A percentile compares a stretch with the other conserved stretches of the same genome.
These are phyloP conservation scores for Oophaga sylvatica DNA, from an alignment of 2,797 vertebrate genomes.

Conservation along the genomic window DNA sequence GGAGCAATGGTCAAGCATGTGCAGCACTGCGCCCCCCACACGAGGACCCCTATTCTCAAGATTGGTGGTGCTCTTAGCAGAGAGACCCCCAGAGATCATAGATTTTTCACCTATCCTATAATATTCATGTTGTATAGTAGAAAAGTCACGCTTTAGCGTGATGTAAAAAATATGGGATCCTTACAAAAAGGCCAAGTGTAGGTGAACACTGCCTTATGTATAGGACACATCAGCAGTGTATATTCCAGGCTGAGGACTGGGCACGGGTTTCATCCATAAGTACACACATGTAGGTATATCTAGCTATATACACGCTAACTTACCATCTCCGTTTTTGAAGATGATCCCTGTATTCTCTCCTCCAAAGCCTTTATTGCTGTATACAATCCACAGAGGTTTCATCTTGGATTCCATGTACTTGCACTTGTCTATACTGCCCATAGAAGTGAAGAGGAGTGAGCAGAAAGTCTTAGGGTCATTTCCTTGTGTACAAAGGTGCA, in stretches of 20 bases:
- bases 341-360: conserved; percentile 92
- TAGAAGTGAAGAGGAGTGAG: conserved; percentile 42
- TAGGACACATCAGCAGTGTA: not conserved
- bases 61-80: no score
- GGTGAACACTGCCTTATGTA: not conserved
- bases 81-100: no score
- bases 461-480: not conserved
- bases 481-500: not conserved
- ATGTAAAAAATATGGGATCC: no score
- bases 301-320: conserved; percentile 55
- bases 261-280: not conserved
- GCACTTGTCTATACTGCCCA: conserved; percentile 89
- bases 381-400: conserved; percentile 99
- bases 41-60: no score
- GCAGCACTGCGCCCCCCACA: no score
- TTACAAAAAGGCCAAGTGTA: no score
- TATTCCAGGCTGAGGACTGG: not conserved
- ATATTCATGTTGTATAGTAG: no score
- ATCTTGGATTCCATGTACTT: conserved; percentile 99
- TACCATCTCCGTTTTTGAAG: conserved; percentile 98
- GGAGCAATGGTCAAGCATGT: no score
- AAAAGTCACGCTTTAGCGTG: no score
- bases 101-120: no score
- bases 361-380: conserved; percentile 90
- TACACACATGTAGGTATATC: not conserved